These are phyloP conservation scores for Tringa solitaria DNA, from an alignment of 2,113 vertebrate genomes.

Conservation along the genomic window DNA sequence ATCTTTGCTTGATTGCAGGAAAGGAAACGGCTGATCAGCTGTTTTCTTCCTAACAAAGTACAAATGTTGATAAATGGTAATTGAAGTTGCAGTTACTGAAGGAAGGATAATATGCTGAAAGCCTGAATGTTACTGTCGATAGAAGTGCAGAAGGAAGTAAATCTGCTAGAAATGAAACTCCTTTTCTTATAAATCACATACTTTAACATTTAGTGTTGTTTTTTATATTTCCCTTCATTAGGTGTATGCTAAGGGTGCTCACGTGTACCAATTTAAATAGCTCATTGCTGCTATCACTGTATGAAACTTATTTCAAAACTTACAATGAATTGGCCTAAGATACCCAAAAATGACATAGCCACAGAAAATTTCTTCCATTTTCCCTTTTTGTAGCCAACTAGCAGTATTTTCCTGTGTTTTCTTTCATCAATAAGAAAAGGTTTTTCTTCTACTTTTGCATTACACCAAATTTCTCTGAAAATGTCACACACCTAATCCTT, in stretches of 20 bases:
- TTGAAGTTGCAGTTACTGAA: neutral
- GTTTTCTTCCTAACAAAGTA: constrained; percentile 2
- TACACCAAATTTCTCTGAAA: neutral
- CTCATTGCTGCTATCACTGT: neutral
- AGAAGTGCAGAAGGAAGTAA: neutral
- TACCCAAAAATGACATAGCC: neutral
- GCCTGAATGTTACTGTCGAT: neutral
- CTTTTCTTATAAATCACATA: neutral
- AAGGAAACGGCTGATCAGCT: constrained; percentile 4
- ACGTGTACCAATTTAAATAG: neutral
- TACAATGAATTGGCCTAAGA: neutral
- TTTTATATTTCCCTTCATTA: neutral
- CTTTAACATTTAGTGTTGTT: neutral
- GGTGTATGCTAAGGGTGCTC: neutral
- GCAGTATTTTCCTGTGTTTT: neutral
- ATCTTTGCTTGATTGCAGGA: neutral
- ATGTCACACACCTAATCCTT: neutral
- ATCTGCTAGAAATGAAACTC: neutral
- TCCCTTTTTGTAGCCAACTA: neutral
- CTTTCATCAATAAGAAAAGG: neutral
- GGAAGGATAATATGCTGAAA: neutral
- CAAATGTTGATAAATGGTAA: constrained; percentile 10
- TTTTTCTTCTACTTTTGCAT: neutral
- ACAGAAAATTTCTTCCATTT: neutral
- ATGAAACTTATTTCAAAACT: neutral